These are phyloP conservation scores for Conistra vaccinii DNA, from an alignment of 2,888 invertebrate genomes.

Conservation along the genomic window DNA sequence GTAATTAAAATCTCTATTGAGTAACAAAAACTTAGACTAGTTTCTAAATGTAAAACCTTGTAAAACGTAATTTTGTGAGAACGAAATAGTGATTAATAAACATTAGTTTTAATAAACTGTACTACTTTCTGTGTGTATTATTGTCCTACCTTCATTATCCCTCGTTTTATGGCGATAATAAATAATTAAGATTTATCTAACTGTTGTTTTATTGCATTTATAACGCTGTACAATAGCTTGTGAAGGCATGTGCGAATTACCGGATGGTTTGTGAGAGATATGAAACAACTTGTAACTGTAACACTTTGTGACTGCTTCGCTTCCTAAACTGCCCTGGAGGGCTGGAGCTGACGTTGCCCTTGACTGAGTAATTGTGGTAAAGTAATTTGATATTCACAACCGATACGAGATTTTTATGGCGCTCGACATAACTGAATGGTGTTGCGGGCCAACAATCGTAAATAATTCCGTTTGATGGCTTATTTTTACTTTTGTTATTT, in stretches of 20 bases:
- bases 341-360: slow-evolving; percentile 28
- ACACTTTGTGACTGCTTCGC: slow-evolving; percentile 37
- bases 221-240: slow-evolving; percentile 77
- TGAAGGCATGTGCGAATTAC: slow-evolving; percentile 65
- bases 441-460: slow-evolving; percentile 43
- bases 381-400: slow-evolving; percentile 62
- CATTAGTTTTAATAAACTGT: slow-evolving; percentile 77
- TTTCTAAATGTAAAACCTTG: slow-evolving; percentile 71
- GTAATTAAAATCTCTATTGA: slow-evolving; percentile 70
- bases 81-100: slow-evolving; percentile 66
- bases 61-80: slow-evolving; percentile 65
- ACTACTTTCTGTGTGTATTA: slow-evolving; percentile 69
- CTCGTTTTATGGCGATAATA: slow-evolving; percentile 78
- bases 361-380: slow-evolving; percentile 47
- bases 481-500: slow-evolving; percentile 57
- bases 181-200: slow-evolving; percentile 76
- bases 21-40: slow-evolving; percentile 76
- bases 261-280: slow-evolving; percentile 44
- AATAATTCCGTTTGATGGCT: slow-evolving; percentile 57
- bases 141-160: slow-evolving; percentile 72
- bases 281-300: slow-evolving; percentile 51
- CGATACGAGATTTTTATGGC: slow-evolving; percentile 54
- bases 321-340: slow-evolving; percentile 7
- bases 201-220: slow-evolving; percentile 86
- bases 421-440: slow-evolving; percentile 49